Evolutionary conservation across 2,888 invertebrate genomes (phyloP).

Genomic region (Himalopsyche anomala): DNA sequence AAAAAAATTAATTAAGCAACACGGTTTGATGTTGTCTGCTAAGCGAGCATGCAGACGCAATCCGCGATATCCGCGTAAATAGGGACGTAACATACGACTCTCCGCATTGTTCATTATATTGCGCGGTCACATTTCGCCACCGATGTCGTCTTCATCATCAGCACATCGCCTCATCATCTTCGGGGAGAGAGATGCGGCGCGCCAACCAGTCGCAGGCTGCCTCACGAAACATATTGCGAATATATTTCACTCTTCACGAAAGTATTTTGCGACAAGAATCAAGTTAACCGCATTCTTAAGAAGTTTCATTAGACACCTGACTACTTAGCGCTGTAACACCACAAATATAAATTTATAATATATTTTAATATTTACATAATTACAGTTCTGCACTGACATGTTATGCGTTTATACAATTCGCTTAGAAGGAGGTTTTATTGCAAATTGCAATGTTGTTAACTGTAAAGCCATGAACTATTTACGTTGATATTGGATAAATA

Average conservation of each 20-base stretch:
- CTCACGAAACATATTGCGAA: constrained; percentile 33
- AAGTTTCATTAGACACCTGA: neutral
- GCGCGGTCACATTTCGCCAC: constrained; percentile 35
- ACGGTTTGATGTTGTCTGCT: neutral
- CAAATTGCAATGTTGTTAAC: too few species aligned
- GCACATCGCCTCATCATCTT: neutral
- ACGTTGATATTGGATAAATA: too few species aligned
- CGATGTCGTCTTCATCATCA: constrained; percentile 22
- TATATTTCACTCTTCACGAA: neutral
- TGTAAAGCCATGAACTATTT: too few species aligned
- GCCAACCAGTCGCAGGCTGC: constrained; percentile 28
- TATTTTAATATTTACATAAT: too few species aligned
- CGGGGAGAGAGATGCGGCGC: constrained; percentile 23
- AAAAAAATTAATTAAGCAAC: too few species aligned
- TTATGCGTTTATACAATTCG: too few species aligned
- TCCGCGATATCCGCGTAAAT: constrained; percentile 30
- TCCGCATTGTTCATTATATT: constrained; percentile 32
- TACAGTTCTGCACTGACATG: too few species aligned
- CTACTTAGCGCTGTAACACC: neutral
- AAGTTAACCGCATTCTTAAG: constrained; percentile 14
- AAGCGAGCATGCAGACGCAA: neutral
- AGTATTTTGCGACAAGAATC: constrained; percentile 31
- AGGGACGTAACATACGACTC: constrained; percentile 37
- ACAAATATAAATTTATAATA: neutral
- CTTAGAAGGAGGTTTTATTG: too few species aligned